Percentiles rank a stretch among this genome's conserved stretches.
Conservation (phyloP, 2,888 invertebrate genomes). For the Deilephila porcellus region DNA sequence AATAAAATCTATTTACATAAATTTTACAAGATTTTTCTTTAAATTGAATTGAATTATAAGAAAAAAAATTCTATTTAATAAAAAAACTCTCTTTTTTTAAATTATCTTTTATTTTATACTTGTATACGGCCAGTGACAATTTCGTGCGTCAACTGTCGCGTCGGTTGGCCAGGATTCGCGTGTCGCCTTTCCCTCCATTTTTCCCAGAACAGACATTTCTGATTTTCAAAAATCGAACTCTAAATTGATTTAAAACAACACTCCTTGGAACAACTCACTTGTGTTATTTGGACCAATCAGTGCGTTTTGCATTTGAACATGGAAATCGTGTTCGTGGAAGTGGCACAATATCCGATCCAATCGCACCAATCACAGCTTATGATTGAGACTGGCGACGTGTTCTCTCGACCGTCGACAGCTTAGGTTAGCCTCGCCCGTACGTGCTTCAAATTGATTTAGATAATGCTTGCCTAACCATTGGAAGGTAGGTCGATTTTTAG, state of each 20-base stretch:
- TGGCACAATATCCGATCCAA: slow-evolving; percentile 14
- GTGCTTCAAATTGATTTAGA: no score
- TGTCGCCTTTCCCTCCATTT: not conserved
- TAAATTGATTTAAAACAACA: not conserved
- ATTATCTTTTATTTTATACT: no score
- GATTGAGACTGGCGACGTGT: slow-evolving; percentile 22
- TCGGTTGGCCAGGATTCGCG: not conserved
- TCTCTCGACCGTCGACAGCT: not conserved
- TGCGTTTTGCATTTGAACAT: slow-evolving; percentile 28
- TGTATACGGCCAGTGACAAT: no score
- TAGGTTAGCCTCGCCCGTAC: no score
- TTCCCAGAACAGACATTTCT: not conserved
- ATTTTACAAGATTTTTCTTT: no score
- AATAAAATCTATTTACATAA: no score
- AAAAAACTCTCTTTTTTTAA: no score
- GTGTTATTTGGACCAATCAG: slow-evolving; percentile 39
- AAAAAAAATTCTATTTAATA: no score
- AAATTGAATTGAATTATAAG: no score
- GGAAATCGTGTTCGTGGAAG: slow-evolving; percentile 12
- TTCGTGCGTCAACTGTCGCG: no score
- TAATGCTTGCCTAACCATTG: no score
- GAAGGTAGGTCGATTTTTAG: no score
- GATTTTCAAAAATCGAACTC: not conserved
- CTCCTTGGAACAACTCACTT: not conserved
- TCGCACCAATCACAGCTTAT: not conserved